Percentiles rank a stretch among this genome's conserved stretches.
phyloP scores from a whole-genome alignment of 2,797 vertebrate species.

The Hylomyscus alleni region DNA sequence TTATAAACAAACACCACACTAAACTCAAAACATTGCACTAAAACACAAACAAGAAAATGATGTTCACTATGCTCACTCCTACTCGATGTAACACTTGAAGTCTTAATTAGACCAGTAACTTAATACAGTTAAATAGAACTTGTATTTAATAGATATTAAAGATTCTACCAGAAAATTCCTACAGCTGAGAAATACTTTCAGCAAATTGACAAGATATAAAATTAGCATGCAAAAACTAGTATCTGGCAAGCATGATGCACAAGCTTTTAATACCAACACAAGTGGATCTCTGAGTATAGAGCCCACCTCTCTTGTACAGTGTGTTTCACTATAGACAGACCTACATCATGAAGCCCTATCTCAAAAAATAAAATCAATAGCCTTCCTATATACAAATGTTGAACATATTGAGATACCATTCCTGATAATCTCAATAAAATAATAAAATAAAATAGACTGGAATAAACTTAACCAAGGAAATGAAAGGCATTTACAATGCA shows the following conservation, averaged over 20 bases:
- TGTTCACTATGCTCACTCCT: too few species aligned
- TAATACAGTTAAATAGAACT: background rate
- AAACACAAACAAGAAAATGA: background rate
- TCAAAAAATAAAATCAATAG: background rate
- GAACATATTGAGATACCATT: background rate
- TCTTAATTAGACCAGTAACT: background rate
- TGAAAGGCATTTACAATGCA: background rate
- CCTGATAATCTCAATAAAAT: background rate
- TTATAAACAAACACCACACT: background rate
- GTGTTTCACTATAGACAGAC: background rate
- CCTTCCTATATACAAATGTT: background rate
- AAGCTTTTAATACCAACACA: background rate
- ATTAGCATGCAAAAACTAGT: background rate
- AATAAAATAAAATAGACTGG: background rate
- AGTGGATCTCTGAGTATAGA: background rate
- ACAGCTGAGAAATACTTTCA: background rate
- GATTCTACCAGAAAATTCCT: background rate
- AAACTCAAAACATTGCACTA: background rate
- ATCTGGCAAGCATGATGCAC: background rate
- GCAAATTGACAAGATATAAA: background rate
- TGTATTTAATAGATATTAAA: background rate
- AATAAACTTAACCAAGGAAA: background rate
- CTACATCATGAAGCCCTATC: background rate
- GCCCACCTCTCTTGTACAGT: background rate
- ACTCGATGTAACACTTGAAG: background rate